Evolutionary conservation across 2,888 invertebrate genomes (phyloP), one percentile per base, ranked within the genome.

Genomic region (Tolmerus cingulatus): DNA sequence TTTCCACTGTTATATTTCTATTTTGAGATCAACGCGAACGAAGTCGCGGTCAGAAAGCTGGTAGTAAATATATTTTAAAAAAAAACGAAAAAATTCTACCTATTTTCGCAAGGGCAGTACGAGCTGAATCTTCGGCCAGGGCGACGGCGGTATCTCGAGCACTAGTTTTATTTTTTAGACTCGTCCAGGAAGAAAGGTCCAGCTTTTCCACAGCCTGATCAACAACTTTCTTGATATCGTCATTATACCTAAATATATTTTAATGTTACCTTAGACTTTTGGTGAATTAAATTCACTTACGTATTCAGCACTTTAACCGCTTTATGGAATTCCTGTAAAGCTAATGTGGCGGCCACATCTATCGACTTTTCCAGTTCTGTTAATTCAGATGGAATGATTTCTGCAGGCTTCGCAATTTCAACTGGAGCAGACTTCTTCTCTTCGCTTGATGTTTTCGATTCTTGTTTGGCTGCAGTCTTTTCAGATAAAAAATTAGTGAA

Each of bases 241-340:
- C 93, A 89, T 92, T 92, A 74, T 92, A 93, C 90, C 94, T 94
- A 84, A 51, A 79, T 46, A 76, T 27, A 90, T 12, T 74, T 23
- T 9, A 34, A 92, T 66, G 93, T 93, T 93, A 93, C 92, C 90
- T 93, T 46, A 91, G 90, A 93, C 91, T 91, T 92, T 92, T 90
- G 92, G 89, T 91, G n/a, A 14, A 51, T 37, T 14, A 81, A 55
- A 57, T 55, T 23, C 74, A 88, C 89, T 87, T 88, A 92, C 92
- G 89, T 93, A 88, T 93, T 93, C 66, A 95, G 93, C 66, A 94
- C 93, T 86, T 93, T 92, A 0, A 94, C 93, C 0, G 96, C 96
- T 88, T 93, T 92, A 88, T 95, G 94, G 90, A 95, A 97, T 87
- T 95, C 95, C 90, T 95, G 94, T 7, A 96, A 94, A 1, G 96